Evolutionary conservation across 1,140 invertebrate species (phyloP).

Genomic region (Lepidurus packardi): DNA sequence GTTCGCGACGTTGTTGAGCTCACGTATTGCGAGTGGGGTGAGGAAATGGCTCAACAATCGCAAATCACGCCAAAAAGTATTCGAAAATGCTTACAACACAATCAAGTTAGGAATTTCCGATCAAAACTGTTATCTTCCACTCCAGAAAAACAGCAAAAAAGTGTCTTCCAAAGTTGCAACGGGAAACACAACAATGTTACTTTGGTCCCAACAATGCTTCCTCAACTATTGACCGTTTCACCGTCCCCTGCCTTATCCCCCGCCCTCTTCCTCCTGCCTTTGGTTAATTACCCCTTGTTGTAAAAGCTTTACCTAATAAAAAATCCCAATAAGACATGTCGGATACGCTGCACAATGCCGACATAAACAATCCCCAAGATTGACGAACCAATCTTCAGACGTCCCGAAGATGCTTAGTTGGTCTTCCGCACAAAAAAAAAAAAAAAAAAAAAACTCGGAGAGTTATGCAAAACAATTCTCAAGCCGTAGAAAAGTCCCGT

Average conservation of each 20-base stretch:
- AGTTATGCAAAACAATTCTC: background rate
- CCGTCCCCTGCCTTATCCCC: background rate
- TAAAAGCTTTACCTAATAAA: background rate
- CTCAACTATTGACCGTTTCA: background rate
- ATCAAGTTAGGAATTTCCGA: conserved; percentile 3
- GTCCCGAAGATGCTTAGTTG: background rate
- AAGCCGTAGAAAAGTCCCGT: background rate
- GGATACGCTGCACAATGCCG: background rate
- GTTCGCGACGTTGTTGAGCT: background rate
- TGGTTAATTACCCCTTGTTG: background rate
- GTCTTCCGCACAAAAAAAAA: background rate
- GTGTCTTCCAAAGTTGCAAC: too few species aligned
- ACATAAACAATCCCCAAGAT: background rate
- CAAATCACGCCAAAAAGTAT: background rate
- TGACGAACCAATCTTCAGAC: background rate
- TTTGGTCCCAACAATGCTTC: background rate
- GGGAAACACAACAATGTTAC: background rate
- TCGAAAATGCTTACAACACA: background rate
- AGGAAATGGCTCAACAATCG: background rate
- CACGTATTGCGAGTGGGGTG: background rate
- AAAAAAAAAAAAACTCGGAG: background rate
- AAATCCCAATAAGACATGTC: background rate
- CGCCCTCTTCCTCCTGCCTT: background rate
- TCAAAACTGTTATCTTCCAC: background rate
- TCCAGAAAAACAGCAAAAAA: background rate